These are phyloP conservation scores for Eptatretus atami DNA, from an alignment of 2,797 vertebrate species.

Conservation along the genomic window DNA sequence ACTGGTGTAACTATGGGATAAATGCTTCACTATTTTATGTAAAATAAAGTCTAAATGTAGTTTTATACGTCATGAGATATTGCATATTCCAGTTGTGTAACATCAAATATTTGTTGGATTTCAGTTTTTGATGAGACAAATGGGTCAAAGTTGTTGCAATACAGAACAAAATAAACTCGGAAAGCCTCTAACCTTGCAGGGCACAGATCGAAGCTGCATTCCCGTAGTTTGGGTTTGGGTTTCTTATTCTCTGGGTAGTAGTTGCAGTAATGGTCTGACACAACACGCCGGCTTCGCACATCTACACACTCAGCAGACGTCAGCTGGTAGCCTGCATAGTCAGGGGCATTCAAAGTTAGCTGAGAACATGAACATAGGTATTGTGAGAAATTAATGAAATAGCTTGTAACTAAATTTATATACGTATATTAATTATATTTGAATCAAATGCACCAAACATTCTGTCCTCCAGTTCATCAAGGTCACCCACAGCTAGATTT, in stretches of 20 bases:
- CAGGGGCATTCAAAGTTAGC: background rate
- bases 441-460: background rate
- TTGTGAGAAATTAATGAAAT: background rate
- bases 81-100: too few relatives aligned
- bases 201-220: slow-evolving; percentile 66
- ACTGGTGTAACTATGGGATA: too few relatives aligned
- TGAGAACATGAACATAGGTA: background rate
- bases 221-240: slow-evolving; percentile 64
- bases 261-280: slow-evolving; percentile 42
- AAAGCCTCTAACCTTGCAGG: slow-evolving; percentile 26
- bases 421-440: background rate
- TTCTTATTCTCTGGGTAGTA: slow-evolving; percentile 58
- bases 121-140: background rate
- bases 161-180: background rate
- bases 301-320: slow-evolving; percentile 63
- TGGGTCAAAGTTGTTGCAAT: background rate
- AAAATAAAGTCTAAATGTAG: too few relatives aligned
- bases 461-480: too few relatives aligned
- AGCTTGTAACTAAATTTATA: background rate
- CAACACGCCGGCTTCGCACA: slow-evolving; percentile 29
- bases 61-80: too few relatives aligned
- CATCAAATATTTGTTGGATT: too few relatives aligned
- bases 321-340: slow-evolving; percentile 39
- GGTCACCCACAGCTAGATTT: too few relatives aligned
- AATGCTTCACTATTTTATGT: too few relatives aligned